Evolutionary conservation across 2,797 vertebrate genomes (phyloP).

Genomic region (Tympanoctomys barrerae): DNA sequence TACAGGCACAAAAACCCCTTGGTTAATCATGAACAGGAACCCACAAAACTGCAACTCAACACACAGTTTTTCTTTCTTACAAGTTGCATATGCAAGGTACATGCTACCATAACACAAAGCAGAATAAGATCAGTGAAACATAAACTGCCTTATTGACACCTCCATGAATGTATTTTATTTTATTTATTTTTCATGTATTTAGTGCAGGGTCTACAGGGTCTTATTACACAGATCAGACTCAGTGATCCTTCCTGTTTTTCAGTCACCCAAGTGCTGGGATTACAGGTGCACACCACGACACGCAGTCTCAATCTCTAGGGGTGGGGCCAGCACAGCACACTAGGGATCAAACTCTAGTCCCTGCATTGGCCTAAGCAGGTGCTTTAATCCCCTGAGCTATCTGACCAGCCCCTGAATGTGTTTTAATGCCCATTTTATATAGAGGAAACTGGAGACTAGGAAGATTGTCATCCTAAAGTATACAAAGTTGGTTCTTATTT

Average conservation of each 20-base stretch:
- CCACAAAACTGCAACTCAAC: background rate
- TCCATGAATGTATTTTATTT: too few relatives aligned
- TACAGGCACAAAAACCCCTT: background rate
- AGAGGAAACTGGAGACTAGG: background rate
- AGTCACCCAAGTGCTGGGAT: too few relatives aligned
- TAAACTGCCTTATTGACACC: background rate
- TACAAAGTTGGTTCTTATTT: background rate
- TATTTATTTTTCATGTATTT: too few relatives aligned
- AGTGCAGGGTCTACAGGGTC: too few relatives aligned
- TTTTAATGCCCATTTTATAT: slow-evolving; percentile 8
- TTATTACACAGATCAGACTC: too few relatives aligned
- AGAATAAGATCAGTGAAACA: background rate
- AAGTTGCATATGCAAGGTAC: background rate
- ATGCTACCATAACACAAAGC: background rate
- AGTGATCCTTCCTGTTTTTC: too few relatives aligned
- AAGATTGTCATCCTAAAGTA: background rate
- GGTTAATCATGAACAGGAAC: background rate
- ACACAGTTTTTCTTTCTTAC: background rate
- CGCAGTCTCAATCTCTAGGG: too few relatives aligned
- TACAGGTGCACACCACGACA: too few relatives aligned
- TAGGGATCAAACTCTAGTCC: too few relatives aligned
- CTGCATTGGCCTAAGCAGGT: too few relatives aligned
- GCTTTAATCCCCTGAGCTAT: too few relatives aligned
- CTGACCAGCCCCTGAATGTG: background rate
- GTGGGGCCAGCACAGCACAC: too few relatives aligned